phyloP scores from a whole-genome alignment of 2,113 vertebrate genomes.

The Percina caprodes region DNA sequence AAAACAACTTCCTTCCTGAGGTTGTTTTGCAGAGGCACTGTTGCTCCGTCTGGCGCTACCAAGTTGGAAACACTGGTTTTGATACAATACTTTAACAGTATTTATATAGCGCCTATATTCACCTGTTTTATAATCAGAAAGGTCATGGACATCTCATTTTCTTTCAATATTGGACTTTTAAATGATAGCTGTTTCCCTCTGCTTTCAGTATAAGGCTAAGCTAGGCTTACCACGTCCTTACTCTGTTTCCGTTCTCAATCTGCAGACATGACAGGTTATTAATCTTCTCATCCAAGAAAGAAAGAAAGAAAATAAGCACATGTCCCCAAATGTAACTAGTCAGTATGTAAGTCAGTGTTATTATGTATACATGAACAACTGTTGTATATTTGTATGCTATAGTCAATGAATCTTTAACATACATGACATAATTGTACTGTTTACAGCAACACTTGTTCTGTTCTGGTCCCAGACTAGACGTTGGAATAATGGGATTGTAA shows the following conservation, averaged over 20 bases:
- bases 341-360: not conserved
- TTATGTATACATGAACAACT: not conserved
- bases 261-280: not conserved
- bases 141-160: too few species aligned
- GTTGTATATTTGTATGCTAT: not conserved
- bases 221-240: not conserved
- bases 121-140: too few species aligned
- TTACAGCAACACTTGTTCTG: slow-evolving; percentile 30
- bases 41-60: too few species aligned
- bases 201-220: slow-evolving; percentile 2
- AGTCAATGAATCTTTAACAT: slow-evolving; percentile 8
- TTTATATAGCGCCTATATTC: too few species aligned
- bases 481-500: slow-evolving; percentile 25
- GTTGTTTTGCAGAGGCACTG: too few species aligned
- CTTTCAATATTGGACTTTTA: not conserved
- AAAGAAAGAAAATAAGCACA: too few species aligned
- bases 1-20: too few species aligned
- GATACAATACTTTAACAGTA: too few species aligned
- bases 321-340: not conserved
- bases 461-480: not conserved
- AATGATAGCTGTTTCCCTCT: not conserved
- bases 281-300: not conserved
- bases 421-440: not conserved
- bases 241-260: not conserved
- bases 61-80: too few species aligned